A percentile compares a stretch with the other conserved stretches of the same genome.
phyloP scores from a whole-genome alignment of 1,140 invertebrate species.

The Gonioctena quinquepunctata region DNA sequence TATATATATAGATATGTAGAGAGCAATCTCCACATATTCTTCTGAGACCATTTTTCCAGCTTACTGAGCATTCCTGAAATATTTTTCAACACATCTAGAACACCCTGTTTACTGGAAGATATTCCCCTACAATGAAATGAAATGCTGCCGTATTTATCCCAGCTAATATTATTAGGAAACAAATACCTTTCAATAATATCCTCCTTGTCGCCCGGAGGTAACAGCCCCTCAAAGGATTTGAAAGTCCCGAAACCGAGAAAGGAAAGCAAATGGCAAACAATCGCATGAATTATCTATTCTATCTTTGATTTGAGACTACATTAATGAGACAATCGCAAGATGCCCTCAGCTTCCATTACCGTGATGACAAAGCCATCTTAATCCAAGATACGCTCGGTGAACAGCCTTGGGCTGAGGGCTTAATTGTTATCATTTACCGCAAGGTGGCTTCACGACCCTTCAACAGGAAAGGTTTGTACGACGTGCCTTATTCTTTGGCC shows the following conservation, averaged over 20 bases:
- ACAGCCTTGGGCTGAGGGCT: conserved; percentile 30
- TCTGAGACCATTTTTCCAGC: too few relatives aligned
- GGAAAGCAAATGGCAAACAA: conserved; percentile 33
- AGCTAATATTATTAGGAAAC: not conserved
- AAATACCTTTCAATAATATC: conserved; percentile 9
- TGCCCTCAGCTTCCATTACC: conserved; percentile 47
- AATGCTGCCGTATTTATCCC: too few relatives aligned
- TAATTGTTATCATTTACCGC: conserved; percentile 45
- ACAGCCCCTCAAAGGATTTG: not conserved
- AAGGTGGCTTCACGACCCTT: not conserved
- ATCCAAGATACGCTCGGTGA: conserved; percentile 37
- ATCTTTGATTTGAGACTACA: conserved; percentile 49
- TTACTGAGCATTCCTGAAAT: too few relatives aligned
- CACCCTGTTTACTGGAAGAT: too few relatives aligned
- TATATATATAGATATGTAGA: too few relatives aligned
- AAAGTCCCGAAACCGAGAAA: not conserved
- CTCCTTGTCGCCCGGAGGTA: not conserved
- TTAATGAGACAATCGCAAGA: conserved; percentile 47
- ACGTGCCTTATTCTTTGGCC: conserved; percentile 3
- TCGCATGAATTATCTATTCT: conserved; percentile 44
- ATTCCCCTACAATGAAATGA: too few relatives aligned
- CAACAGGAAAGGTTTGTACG: not conserved
- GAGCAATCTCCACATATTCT: too few relatives aligned
- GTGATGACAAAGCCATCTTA: conserved; percentile 50
- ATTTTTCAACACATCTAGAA: too few relatives aligned